Percentiles rank a stretch among this genome's conserved stretches.
Conservation (phyloP, 2,113 vertebrate species). For the Cinclus cinclus region DNA sequence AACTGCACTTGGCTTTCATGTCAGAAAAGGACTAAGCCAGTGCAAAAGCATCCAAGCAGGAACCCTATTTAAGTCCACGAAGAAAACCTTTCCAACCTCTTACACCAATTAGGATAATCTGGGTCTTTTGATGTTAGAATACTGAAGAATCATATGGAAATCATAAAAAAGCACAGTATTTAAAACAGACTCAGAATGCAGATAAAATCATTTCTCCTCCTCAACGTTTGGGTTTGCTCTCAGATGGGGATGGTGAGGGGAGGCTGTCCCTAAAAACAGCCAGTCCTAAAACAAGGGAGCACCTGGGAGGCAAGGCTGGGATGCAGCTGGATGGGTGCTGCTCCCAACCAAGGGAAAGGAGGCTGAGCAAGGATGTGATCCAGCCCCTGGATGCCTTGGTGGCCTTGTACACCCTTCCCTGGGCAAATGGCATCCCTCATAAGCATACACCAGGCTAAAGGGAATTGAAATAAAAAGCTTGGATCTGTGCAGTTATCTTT, state of each 20-base stretch:
- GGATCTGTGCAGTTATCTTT: background rate
- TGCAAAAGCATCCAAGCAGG: background rate
- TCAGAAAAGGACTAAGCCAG: constrained; percentile 35
- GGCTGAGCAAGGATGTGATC: background rate
- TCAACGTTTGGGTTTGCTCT: background rate
- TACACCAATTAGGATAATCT: constrained; percentile 62
- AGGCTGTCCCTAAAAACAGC: background rate
- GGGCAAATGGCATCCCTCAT: background rate
- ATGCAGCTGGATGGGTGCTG: background rate
- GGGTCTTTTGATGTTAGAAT: constrained; percentile 50
- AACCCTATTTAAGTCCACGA: constrained; percentile 39
- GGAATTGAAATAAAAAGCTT: background rate
- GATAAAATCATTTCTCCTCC: constrained; percentile 41
- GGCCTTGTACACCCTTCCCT: background rate
- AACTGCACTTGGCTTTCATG: constrained; percentile 16
- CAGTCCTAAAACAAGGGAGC: fast-evolving
- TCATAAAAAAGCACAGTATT: constrained; percentile 53
- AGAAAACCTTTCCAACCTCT: constrained; percentile 42
- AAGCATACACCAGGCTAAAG: background rate
- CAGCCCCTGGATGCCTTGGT: background rate
- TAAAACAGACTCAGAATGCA: constrained; percentile 39
- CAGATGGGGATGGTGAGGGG: background rate
- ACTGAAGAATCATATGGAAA: constrained; percentile 58
- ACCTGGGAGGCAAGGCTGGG: background rate
- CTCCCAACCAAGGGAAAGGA: background rate